phyloP scores from a whole-genome alignment of 2,888 invertebrate genomes.

The Napeogenes inachia region DNA sequence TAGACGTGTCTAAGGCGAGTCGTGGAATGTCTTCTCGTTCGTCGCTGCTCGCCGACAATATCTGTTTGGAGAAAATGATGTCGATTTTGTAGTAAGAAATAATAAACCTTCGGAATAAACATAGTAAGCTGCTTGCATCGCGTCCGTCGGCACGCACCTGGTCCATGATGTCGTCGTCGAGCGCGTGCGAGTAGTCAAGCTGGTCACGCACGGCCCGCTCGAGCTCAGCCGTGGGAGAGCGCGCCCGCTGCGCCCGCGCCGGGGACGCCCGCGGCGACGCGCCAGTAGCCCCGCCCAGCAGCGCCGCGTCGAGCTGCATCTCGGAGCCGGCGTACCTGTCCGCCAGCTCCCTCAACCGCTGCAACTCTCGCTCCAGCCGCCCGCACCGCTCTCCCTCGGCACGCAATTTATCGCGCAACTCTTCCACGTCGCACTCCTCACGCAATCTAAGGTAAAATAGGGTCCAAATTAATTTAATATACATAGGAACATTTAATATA shows the following conservation, averaged over 20 bases:
- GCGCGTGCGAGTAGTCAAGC: conserved; percentile 62
- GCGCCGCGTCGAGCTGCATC: too few species aligned
- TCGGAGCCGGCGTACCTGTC: conserved; percentile 49
- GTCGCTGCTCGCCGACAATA: conserved; percentile 67
- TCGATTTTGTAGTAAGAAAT: too few species aligned
- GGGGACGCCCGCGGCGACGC: too few species aligned
- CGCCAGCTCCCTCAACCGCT: conserved; percentile 62
- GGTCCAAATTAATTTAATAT: not conserved
- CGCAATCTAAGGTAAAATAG: conserved; percentile 43
- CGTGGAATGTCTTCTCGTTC: conserved; percentile 65
- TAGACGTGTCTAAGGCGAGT: conserved; percentile 60
- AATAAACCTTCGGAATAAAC: too few species aligned
- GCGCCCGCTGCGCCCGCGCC: conserved; percentile 28
- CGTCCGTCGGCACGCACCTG: conserved; percentile 44
- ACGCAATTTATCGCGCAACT: conserved; percentile 64
- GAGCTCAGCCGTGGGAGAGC: conserved; percentile 68
- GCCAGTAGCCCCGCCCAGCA: too few species aligned
- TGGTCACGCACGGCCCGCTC: conserved; percentile 63
- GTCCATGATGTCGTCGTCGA: conserved; percentile 67
- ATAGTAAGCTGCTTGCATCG: too few species aligned
- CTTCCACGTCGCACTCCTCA: conserved; percentile 62
- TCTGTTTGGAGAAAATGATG: conserved; percentile 41
- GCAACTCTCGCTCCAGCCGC: conserved; percentile 67
- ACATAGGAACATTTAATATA: not conserved
- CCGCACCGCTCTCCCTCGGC: conserved; percentile 63